phyloP scores from a whole-genome alignment of 2,797 vertebrate genomes.

The Perdix hodgsoniae region DNA sequence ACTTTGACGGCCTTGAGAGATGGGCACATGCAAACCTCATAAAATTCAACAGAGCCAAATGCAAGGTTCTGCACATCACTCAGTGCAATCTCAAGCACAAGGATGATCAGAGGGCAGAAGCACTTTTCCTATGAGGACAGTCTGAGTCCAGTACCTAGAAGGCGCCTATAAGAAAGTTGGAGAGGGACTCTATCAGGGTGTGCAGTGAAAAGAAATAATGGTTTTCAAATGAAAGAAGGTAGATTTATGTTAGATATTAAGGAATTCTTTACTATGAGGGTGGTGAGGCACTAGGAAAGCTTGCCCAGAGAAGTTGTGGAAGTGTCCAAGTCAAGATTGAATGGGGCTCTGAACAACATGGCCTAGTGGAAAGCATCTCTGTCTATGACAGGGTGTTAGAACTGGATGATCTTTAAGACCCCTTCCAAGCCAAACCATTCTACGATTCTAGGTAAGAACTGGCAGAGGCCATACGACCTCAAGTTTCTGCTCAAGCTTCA shows the following conservation, averaged over 20 bases:
- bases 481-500: not conserved
- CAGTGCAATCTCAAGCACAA: not conserved
- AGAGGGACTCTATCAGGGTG: not conserved
- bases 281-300: not conserved
- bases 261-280: not conserved
- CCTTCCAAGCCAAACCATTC: not conserved
- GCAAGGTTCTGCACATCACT: not conserved
- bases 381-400: not conserved
- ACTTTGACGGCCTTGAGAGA: not conserved
- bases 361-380: not conserved
- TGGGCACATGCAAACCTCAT: not conserved
- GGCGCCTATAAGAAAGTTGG: not conserved
- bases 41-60: not conserved
- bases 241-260: not conserved
- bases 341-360: not conserved
- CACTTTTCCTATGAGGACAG: not conserved
- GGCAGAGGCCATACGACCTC: not conserved
- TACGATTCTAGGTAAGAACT: not conserved
- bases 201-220: not conserved
- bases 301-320: not conserved
- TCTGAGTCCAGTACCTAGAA: not conserved
- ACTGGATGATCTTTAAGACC: not conserved
- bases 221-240: not conserved
- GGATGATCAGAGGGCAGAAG: not conserved
- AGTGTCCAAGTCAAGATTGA: not conserved